Percentiles rank a stretch among this genome's conserved stretches.
These are phyloP conservation scores for Melozone crissalis DNA, from an alignment of 2,113 vertebrate species.

Conservation along the genomic window DNA sequence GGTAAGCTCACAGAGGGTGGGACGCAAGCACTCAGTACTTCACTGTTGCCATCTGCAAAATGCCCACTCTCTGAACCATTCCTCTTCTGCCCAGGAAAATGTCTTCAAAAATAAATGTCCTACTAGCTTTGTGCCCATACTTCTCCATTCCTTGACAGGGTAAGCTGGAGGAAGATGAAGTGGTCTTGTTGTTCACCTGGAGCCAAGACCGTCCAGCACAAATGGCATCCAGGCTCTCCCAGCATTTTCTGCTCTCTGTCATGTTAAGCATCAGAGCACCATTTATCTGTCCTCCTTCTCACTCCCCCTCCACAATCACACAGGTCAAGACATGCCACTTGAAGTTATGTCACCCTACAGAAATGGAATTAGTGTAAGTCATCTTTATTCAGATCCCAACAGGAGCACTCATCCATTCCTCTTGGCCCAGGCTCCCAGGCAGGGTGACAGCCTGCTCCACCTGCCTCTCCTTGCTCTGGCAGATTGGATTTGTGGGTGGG, in stretches of 20 bases:
- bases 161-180: not conserved
- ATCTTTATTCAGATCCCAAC: not conserved
- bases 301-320: not conserved
- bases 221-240: not conserved
- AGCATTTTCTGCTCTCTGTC: not conserved
- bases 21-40: not conserved
- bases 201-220: not conserved
- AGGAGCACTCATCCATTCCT: fast-evolving
- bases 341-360: not conserved
- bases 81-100: not conserved
- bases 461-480: not conserved
- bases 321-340: not conserved
- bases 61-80: fast-evolving
- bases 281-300: not conserved
- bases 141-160: not conserved
- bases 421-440: not conserved
- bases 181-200: not conserved
- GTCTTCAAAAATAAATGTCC: not conserved
- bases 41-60: not conserved
- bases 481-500: not conserved
- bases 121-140: not conserved
- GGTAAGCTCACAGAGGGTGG: fast-evolving
- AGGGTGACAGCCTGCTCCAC: not conserved
- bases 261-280: not conserved
- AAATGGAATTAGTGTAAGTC: not conserved